Percentiles rank a stretch among this genome's conserved stretches.
phyloP scores from a whole-genome alignment of 92 coral and sea anemone species.

The Ricordea florida region DNA sequence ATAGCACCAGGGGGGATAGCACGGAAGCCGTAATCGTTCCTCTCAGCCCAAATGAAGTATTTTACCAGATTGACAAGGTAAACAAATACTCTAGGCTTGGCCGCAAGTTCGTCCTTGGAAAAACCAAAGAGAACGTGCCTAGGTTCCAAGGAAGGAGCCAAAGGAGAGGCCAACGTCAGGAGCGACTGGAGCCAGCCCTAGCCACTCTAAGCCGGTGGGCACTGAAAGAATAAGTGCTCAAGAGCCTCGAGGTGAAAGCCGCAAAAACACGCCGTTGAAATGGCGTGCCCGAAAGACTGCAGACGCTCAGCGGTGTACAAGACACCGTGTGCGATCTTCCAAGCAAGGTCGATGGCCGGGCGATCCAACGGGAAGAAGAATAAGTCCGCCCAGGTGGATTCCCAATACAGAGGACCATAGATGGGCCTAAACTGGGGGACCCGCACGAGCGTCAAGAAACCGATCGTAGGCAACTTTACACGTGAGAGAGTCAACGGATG shows the following conservation, averaged over 20 bases:
- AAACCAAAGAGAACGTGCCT: constrained; percentile 25
- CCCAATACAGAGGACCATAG: constrained; percentile 17
- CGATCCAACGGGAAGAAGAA: constrained; percentile 1
- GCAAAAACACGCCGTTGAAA: constrained; percentile 9
- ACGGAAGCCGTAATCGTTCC: constrained; percentile 29
- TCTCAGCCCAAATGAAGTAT: not conserved
- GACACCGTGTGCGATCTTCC: constrained; percentile 46
- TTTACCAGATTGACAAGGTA: not conserved
- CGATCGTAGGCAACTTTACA: not conserved
- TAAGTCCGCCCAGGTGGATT: not conserved
- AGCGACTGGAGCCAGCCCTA: not conserved
- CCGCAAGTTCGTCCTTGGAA: not conserved
- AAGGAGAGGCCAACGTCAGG: not conserved
- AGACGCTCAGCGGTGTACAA: constrained; percentile 19
- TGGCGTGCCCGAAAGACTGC: not conserved
- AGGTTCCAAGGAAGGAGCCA: not conserved
- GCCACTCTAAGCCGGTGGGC: constrained; percentile 6
- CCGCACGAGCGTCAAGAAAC: not conserved
- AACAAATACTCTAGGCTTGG: not conserved
- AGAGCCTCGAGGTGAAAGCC: not conserved
- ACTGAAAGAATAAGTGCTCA: constrained; percentile 1
- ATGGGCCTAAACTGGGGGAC: not conserved
- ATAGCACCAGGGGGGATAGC: not conserved
- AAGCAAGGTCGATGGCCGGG: not conserved
- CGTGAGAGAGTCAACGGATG: not conserved